Evolutionary conservation across 2,888 invertebrate genomes (phyloP), one percentile per base, ranked within the genome.

Genomic region (Holacanthella duospinosa): DNA sequence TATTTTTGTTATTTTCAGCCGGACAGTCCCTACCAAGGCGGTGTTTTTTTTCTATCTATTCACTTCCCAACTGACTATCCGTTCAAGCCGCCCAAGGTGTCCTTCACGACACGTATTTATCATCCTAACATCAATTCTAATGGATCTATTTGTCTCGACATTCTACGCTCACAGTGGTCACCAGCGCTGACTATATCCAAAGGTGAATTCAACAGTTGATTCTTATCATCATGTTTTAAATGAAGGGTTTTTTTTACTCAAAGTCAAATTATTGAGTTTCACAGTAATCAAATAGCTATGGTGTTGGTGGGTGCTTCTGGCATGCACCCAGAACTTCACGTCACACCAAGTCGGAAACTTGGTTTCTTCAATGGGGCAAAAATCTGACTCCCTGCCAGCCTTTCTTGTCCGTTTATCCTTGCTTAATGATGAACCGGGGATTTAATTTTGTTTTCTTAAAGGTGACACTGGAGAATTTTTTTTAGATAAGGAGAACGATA

Each of bases 111-210:
- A 80, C 90, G 95, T 84, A 99, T 99, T 83, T 99, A 99, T 85
- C 99, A 99, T 83, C 97, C 97, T 79, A 99, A 99, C 85, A 99
- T 99, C 84, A 99, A 99, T 89, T 96, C 95, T 86, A 97, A 99
- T 86, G 99, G 97, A 65, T 95, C 95, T 84, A 99, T 99, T 85
- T 99, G 99, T 84, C 88, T 99, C 83, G 99, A 99, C 83, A 99
- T 99, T 83, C 86, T 99, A 82, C 88, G 96, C 82, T 89, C 96
- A 83, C 97, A 99, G 82, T 99, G 72, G 72, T 68, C 97, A 43
- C 97, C 99, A 78, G 97, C 97, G 80, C 87, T 99, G 80, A 99
- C 97, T 82, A 97, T 99, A 85, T 96, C 96, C 82, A 99, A 99
- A 93, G 93, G 93, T 93, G 82, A 75, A 74, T 60, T 57, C 6